These are phyloP conservation scores for Lichenostomus cassidix DNA, from an alignment of 2,113 vertebrate species.

Conservation along the genomic window DNA sequence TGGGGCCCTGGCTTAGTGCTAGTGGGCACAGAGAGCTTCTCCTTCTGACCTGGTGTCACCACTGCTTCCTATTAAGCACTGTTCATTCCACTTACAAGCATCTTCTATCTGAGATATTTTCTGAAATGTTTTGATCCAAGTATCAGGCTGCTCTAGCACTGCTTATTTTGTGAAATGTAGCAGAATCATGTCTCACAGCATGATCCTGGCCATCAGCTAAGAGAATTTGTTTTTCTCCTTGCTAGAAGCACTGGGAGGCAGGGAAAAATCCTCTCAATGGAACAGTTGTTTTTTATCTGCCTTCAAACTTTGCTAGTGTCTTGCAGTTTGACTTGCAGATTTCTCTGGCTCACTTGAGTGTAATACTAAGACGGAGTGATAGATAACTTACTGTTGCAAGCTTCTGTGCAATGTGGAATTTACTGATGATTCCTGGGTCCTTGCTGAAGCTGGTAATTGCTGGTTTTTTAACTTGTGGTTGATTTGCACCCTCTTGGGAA, in stretches of 20 bases:
- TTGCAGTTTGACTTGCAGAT: conserved; percentile 28
- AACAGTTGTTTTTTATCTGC: not conserved
- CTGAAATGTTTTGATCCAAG: not conserved
- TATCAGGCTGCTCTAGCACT: not conserved
- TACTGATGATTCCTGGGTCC: not conserved
- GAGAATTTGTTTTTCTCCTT: not conserved
- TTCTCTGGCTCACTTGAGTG: not conserved
- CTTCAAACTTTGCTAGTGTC: not conserved
- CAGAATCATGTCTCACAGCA: conserved; percentile 10
- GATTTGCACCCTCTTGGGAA: conserved; percentile 10
- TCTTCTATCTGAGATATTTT: not conserved
- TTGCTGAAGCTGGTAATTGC: not conserved
- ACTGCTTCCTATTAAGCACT: not conserved
- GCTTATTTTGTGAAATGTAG: not conserved
- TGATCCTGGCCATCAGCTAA: conserved; percentile 8
- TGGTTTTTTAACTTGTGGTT: conserved; percentile 20
- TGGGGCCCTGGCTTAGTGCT: not conserved
- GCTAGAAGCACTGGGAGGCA: not conserved
- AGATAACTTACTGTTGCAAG: not conserved
- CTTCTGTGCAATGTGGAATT: not conserved
- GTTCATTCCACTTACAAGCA: rapidly evolving
- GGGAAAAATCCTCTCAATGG: not conserved
- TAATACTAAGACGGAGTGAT: not conserved
- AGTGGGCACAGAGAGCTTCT: not conserved
- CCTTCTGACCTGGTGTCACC: not conserved